Conservation (phyloP, 2,797 vertebrate genomes). For the Acipenser oxyrinchus region DNA sequence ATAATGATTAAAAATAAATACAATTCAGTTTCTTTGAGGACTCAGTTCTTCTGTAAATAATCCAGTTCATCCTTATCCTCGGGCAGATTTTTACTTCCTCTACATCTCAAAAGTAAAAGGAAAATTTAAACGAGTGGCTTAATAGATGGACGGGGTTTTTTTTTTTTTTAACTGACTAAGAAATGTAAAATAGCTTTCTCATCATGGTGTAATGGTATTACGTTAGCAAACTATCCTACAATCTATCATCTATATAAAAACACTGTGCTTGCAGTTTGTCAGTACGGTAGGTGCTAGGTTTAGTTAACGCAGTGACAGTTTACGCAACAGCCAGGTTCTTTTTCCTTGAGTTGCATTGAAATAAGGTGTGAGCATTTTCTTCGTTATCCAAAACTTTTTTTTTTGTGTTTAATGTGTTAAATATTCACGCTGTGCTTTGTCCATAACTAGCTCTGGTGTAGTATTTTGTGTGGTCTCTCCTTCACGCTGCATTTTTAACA, state of each 20-base stretch:
- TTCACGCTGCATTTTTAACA: background rate
- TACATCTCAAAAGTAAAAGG: constrained; percentile 25
- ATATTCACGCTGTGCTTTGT: constrained; percentile 65
- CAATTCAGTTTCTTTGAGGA: constrained; percentile 41
- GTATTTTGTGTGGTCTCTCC: background rate
- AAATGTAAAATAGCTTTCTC: constrained; percentile 7
- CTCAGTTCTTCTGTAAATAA: constrained; percentile 42
- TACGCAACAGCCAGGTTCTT: constrained; percentile 19
- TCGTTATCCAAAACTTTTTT: constrained; percentile 41
- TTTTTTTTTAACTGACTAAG: constrained; percentile 6
- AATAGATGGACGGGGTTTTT: constrained; percentile 3
- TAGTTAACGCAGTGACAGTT: constrained; percentile 31
- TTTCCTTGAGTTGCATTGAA: constrained; percentile 41
- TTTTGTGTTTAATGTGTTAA: constrained; percentile 47
- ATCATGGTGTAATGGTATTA: constrained; percentile 13
- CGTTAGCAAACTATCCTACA: constrained; percentile 2
- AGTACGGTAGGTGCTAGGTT: constrained; percentile 9
- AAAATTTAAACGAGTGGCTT: constrained; percentile 31
- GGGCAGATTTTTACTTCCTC: constrained; percentile 34
- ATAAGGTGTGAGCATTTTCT: constrained; percentile 35
- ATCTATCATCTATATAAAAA: constrained; percentile 6
- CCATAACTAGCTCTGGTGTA: constrained; percentile 43
- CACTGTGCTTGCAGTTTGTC: constrained; percentile 3
- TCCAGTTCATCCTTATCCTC: constrained; percentile 48
- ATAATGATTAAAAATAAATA: constrained; percentile 47